Evolutionary conservation across 2,797 vertebrate species (phyloP).

Genomic region (Betta splendens): DNA sequence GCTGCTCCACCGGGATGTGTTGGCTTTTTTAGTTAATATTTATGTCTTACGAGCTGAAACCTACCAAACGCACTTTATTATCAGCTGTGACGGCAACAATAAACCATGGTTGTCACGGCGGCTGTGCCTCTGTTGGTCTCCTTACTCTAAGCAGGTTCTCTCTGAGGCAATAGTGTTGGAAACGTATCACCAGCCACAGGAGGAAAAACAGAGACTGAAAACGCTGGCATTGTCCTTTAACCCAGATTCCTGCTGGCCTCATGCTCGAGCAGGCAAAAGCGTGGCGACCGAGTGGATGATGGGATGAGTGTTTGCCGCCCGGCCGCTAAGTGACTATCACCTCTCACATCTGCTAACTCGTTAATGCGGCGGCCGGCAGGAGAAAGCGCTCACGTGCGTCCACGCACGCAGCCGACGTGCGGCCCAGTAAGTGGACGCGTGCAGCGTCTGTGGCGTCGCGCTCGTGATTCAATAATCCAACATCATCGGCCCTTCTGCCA

Average conservation of each 20-base stretch:
- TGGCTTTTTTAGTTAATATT: no score
- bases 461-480: conserved; percentile 42
- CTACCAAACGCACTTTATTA: no score
- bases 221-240: conserved; percentile 58
- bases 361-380: conserved; percentile 55
- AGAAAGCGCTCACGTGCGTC: conserved; percentile 38
- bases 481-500: conserved; percentile 31
- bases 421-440: conserved; percentile 7
- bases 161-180: conserved; percentile 18
- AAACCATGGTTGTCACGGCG: not conserved
- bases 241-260: conserved; percentile 62
- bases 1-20: no score
- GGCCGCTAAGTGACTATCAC: conserved; percentile 72
- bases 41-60: no score
- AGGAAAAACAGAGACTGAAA: conserved; percentile 4
- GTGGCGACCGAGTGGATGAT: conserved; percentile 66
- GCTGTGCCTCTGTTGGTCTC: conserved; percentile 6
- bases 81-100: conserved; percentile 2
- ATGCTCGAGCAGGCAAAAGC: conserved; percentile 54
- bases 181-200: conserved; percentile 16
- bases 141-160: conserved; percentile 18
- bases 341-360: conserved; percentile 70
- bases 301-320: conserved; percentile 68
- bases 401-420: conserved; percentile 14
- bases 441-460: conserved; percentile 21